Percentiles rank a stretch among this genome's conserved stretches.
These are phyloP conservation scores for Dipodomys stephensi DNA, from an alignment of 2,113 vertebrate species.

Conservation along the genomic window DNA sequence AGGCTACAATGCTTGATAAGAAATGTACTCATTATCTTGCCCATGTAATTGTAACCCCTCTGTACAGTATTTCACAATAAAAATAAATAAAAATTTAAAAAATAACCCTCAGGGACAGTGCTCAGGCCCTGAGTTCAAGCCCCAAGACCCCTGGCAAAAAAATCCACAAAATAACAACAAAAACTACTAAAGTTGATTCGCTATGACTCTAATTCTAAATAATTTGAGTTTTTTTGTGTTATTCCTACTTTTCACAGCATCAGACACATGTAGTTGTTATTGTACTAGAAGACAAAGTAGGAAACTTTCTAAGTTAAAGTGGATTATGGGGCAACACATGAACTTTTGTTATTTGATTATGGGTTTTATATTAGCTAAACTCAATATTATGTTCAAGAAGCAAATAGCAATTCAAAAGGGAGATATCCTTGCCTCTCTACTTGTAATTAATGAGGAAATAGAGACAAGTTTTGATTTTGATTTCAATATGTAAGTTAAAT, in stretches of 20 bases:
- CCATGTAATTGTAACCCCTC: too few species aligned
- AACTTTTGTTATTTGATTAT: background rate
- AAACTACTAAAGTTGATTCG: background rate
- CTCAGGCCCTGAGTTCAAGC: too few species aligned
- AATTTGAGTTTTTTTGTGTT: background rate
- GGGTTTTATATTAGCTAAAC: background rate
- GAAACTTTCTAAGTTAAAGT: background rate
- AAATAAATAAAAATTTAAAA: too few species aligned
- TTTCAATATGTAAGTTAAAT: background rate
- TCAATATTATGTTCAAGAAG: background rate
- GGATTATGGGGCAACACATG: background rate
- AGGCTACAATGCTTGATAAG: too few species aligned
- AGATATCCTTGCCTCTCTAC: background rate
- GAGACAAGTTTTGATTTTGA: background rate
- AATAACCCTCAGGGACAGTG: too few species aligned
- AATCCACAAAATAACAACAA: too few species aligned
- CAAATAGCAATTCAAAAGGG: background rate
- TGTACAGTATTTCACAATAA: too few species aligned
- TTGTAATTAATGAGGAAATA: background rate
- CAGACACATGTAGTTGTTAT: background rate
- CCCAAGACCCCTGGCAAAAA: too few species aligned
- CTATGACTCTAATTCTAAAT: constrained; percentile 3
- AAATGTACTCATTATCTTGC: too few species aligned
- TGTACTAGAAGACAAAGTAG: background rate
- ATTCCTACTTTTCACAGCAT: background rate